phyloP scores from a whole-genome alignment of 2,797 vertebrate species.

The Gambusia yucatana region DNA sequence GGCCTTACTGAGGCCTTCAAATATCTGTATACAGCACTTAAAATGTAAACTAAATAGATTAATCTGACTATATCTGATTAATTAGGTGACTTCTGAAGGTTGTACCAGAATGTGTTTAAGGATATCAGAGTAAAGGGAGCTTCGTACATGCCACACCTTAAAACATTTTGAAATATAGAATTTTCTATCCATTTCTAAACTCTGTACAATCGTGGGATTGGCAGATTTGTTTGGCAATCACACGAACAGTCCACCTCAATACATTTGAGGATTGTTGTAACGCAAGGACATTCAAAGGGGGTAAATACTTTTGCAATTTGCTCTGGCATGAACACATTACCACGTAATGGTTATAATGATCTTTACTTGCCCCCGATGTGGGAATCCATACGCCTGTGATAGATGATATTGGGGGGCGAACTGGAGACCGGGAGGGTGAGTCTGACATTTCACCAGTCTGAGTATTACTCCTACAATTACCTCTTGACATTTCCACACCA shows the following conservation, averaged over 20 bases:
- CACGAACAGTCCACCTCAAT: neutral
- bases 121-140: neutral
- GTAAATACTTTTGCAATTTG: neutral
- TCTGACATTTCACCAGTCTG: slow-evolving; percentile 69
- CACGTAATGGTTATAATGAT: slow-evolving; percentile 23
- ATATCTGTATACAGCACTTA: neutral
- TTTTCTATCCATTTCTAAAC: neutral
- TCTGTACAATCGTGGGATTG: too few relatives aligned
- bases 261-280: neutral
- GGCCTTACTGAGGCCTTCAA: neutral
- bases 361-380: slow-evolving; percentile 40
- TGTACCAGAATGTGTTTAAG: neutral
- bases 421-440: slow-evolving; percentile 47
- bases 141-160: neutral
- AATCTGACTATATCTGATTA: neutral
- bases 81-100: neutral
- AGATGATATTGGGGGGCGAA: slow-evolving; percentile 38
- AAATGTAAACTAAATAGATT: neutral
- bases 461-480: slow-evolving; percentile 73
- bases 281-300: neutral
- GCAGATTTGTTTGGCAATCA: neutral
- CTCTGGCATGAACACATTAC: slow-evolving; percentile 20
- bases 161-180: neutral
- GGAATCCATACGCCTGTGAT: slow-evolving; percentile 32
- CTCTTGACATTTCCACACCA: slow-evolving; percentile 74